Percentiles rank a stretch among this genome's conserved stretches.
Conservation (phyloP, 2,888 invertebrate species). For the Morpho achilles region DNA sequence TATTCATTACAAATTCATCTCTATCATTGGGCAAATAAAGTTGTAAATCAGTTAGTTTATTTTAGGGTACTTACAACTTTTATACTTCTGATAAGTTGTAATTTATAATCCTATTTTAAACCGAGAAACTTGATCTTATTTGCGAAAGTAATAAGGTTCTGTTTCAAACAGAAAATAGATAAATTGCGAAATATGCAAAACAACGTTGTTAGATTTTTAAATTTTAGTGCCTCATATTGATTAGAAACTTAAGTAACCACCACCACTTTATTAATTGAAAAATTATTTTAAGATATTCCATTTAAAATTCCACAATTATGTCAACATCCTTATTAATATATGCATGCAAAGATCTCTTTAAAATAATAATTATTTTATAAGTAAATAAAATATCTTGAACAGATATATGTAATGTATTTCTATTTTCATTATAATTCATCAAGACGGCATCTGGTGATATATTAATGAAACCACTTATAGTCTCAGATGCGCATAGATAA, state of each 20-base stretch:
- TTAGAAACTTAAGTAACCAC: too few relatives aligned
- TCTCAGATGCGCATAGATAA: too few relatives aligned
- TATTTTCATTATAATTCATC: too few relatives aligned
- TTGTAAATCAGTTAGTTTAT: slow-evolving; percentile 26
- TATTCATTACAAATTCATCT: slow-evolving; percentile 33
- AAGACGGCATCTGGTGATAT: slow-evolving; percentile 9
- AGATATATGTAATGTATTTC: too few relatives aligned
- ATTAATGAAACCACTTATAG: neutral
- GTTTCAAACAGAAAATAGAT: neutral
- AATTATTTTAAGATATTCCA: too few relatives aligned
- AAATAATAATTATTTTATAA: too few relatives aligned
- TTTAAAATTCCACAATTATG: too few relatives aligned
- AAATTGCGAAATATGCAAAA: too few relatives aligned
- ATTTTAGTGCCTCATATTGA: neutral
- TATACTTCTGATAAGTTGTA: slow-evolving; percentile 28
- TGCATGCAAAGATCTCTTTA: too few relatives aligned
- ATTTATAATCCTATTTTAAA: slow-evolving; percentile 32
- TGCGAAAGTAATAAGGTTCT: neutral
- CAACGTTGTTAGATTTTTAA: neutral
- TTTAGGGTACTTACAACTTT: slow-evolving; percentile 33
- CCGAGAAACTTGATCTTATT: slow-evolving; percentile 10
- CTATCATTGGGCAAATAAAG: slow-evolving; percentile 6
- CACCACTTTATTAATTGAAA: too few relatives aligned
- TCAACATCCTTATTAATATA: too few relatives aligned
- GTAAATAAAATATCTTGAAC: too few relatives aligned